Evolutionary conservation across 2,113 vertebrate species (phyloP).

Genomic region (Lagopus muta): DNA sequence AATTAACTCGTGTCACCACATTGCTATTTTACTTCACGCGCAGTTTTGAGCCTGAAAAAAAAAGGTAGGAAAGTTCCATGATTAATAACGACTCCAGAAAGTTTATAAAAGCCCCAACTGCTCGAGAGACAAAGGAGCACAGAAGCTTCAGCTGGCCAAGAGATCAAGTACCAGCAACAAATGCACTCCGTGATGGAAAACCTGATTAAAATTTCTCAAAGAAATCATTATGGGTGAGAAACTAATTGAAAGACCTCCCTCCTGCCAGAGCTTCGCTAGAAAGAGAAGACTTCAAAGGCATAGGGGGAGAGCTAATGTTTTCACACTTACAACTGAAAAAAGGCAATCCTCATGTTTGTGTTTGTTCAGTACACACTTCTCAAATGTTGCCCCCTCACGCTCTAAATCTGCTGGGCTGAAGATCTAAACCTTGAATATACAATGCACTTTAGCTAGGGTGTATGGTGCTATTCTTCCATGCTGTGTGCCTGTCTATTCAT

Average conservation of each 20-base stretch:
- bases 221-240: conserved; percentile 72
- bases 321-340: conserved; percentile 68
- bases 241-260: conserved; percentile 72
- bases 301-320: conserved; percentile 66
- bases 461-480: conserved; percentile 53
- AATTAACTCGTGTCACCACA: conserved; percentile 44
- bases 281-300: conserved; percentile 69
- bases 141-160: conserved; percentile 46
- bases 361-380: conserved; percentile 70
- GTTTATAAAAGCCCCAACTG: conserved; percentile 43
- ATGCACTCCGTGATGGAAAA: conserved; percentile 63
- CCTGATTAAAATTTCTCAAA: conserved; percentile 76
- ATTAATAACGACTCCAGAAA: conserved; percentile 52
- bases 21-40: background rate
- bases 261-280: conserved; percentile 68
- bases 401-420: conserved; percentile 66
- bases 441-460: conserved; percentile 61
- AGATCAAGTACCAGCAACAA: conserved; percentile 67
- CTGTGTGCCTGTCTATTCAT: conserved; percentile 59
- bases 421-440: conserved; percentile 70
- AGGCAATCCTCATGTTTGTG: conserved; percentile 67
- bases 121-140: conserved; percentile 44
- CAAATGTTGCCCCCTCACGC: conserved; percentile 58
- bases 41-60: background rate
- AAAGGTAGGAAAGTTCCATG: conserved; percentile 35